Conservation (phyloP, 2,888 invertebrate genomes). For the Drosophila buzzatii region DNA sequence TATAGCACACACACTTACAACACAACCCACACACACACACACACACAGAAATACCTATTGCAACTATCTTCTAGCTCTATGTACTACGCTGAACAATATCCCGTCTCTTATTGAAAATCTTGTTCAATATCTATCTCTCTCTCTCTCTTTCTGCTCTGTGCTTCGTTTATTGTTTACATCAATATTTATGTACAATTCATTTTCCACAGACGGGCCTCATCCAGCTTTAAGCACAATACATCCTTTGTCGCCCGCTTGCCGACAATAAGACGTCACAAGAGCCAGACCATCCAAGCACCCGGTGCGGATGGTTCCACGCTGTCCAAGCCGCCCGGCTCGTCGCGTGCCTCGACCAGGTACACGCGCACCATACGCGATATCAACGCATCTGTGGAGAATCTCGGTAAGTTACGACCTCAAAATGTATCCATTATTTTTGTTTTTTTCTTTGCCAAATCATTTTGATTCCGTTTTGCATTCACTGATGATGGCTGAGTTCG, state of each 20-base stretch:
- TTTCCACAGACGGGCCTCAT: conserved; percentile 88
- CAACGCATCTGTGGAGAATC: conserved; percentile 91
- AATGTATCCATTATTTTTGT: too few relatives aligned
- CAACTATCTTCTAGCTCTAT: conserved; percentile 30
- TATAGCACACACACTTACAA: conserved; percentile 10
- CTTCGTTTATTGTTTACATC: not conserved
- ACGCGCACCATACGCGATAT: conserved; percentile 89
- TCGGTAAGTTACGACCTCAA: conserved; percentile 86
- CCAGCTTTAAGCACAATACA: conserved; percentile 96
- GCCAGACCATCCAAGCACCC: conserved; percentile 91
- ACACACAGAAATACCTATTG: conserved; percentile 22
- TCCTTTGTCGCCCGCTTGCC: conserved; percentile 96
- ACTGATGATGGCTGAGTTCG: conserved; percentile 34
- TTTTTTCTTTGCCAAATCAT: conserved; percentile 3
- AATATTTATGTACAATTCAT: conserved; percentile 26
- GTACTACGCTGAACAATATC: conserved; percentile 39
- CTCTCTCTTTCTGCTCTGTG: conserved; percentile 1
- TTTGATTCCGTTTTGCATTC: conserved; percentile 28
- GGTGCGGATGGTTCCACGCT: conserved; percentile 79
- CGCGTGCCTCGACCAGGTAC: conserved; percentile 85
- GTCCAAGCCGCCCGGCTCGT: conserved; percentile 79
- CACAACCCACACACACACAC: conserved; percentile 7
- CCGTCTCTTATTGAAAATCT: conserved; percentile 42
- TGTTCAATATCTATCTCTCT: not conserved
- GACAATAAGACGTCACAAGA: conserved; percentile 93